Evolutionary conservation across 1,140 invertebrate species (phyloP), one percentile per base, ranked within the genome.

Genomic region (Drosophila takahashii): DNA sequence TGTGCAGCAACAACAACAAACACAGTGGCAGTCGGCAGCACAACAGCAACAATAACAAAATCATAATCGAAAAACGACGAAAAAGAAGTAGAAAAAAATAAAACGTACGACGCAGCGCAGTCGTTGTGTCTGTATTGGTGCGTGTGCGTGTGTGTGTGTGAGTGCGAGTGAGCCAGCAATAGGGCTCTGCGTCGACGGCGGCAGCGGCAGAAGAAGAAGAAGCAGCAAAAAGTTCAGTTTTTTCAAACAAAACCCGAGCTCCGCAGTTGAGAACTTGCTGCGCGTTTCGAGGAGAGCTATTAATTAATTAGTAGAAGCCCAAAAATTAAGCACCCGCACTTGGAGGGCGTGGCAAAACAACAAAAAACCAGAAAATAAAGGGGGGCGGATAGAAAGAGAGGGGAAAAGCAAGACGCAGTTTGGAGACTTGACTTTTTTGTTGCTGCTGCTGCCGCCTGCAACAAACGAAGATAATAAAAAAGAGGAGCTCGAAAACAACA

Each of bases 91-190:
- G 34, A 60, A 77, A 67, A 56, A 69, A 79, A 70, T 67, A 83
- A 81, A 85, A 84, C 81, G 62, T 84, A 84, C 81, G 77, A 84
- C 81, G 81, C 77, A 84, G 58, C 44, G 60, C 51, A 60, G 71
- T 60, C 53, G 47, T 44, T 44, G 41, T 58, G 59, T 62, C 41
- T 64, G 61, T 59, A 71, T 74, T 65, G 57, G 56, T 70, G 72
- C 41, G 51, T 56, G 53, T 59, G 58, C 44, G 71, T 54, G 70
- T 47, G 42, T 53, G 64, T 64, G 80, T 76, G 69, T 51, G 44
- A 26, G 67, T 69, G 77, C 59, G 51, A 86, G 81, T 59, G 77
- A 85, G 84, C 66, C 67, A 81, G 81, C 76, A 75, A 70, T 62
- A 75, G 72, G 59, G 54, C 53, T 57, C 61, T 65, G 42, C 53